Conservation (phyloP, 2,113 vertebrate species). For the Prochilodus magdalenae region DNA sequence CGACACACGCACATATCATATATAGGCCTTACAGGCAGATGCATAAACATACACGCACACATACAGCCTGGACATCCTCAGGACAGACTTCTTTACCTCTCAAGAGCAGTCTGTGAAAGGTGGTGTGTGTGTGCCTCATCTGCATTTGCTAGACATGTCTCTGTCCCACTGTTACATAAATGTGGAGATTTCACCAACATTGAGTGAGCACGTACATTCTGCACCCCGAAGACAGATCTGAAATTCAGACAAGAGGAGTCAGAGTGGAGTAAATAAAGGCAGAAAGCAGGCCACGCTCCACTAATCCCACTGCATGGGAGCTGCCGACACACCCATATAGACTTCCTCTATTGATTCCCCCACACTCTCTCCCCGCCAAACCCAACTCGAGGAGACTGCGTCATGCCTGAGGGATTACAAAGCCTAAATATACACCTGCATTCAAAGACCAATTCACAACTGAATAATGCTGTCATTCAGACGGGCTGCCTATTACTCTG, state of each 20-base stretch:
- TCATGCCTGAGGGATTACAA: constrained; percentile 8
- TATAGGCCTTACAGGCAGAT: not conserved
- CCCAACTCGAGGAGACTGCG: not conserved
- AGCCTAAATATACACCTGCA: constrained; percentile 10
- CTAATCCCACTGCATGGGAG: not conserved
- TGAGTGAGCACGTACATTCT: constrained; percentile 22
- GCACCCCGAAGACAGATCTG: constrained; percentile 32
- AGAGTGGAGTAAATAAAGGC: constrained; percentile 21
- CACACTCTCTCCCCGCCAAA: not conserved
- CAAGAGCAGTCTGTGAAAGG: constrained; percentile 29
- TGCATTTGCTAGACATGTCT: constrained; percentile 34
- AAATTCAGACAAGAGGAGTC: constrained; percentile 49
- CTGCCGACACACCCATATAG: constrained; percentile 15
- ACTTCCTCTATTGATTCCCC: constrained; percentile 11
- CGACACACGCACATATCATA: not conserved
- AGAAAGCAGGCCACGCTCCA: not conserved
- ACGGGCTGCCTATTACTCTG: not conserved
- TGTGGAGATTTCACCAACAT: constrained; percentile 20
- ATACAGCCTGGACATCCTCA: not conserved
- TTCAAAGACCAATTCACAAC: not conserved
- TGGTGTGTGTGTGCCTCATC: constrained; percentile 24
- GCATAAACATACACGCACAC: not conserved
- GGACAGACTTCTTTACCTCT: constrained; percentile 11
- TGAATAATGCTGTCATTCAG: not conserved
- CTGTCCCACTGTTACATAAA: constrained; percentile 43